phyloP scores from a whole-genome alignment of 2,113 vertebrate genomes.

The Esox niger region DNA sequence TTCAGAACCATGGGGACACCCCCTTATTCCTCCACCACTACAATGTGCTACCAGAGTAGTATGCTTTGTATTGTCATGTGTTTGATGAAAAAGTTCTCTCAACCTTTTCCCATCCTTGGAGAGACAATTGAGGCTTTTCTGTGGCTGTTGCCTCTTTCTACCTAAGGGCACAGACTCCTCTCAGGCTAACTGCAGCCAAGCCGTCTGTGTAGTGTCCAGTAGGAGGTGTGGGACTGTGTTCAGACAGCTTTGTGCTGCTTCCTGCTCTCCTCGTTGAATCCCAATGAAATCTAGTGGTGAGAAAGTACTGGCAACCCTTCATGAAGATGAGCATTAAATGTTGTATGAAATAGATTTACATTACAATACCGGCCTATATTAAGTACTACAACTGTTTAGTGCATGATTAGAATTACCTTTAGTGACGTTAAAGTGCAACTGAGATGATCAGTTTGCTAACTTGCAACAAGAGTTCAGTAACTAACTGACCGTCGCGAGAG shows the following conservation, averaged over 20 bases:
- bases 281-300: conserved; percentile 62
- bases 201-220: conserved; percentile 44
- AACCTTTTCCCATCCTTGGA: conserved; percentile 63
- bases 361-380: no score
- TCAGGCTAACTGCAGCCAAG: conserved; percentile 52
- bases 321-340: no score
- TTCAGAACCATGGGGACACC: conserved; percentile 8
- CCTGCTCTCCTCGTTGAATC: conserved; percentile 57
- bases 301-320: no score
- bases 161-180: conserved; percentile 59
- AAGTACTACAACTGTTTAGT: no score
- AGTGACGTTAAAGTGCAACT: no score
- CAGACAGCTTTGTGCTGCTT: conserved; percentile 65
- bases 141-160: conserved; percentile 54
- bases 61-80: conserved; percentile 50
- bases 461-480: no score
- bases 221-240: conserved; percentile 48
- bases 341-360: no score
- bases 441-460: no score
- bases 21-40: conserved; percentile 9
- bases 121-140: conserved; percentile 64
- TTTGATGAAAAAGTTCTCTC: conserved; percentile 45
- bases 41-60: conserved; percentile 13
- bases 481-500: no score
- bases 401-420: no score